Base-by-base conservation (phyloP, 2,113 vertebrate genomes). In the Diglossa brunneiventris region DNA sequence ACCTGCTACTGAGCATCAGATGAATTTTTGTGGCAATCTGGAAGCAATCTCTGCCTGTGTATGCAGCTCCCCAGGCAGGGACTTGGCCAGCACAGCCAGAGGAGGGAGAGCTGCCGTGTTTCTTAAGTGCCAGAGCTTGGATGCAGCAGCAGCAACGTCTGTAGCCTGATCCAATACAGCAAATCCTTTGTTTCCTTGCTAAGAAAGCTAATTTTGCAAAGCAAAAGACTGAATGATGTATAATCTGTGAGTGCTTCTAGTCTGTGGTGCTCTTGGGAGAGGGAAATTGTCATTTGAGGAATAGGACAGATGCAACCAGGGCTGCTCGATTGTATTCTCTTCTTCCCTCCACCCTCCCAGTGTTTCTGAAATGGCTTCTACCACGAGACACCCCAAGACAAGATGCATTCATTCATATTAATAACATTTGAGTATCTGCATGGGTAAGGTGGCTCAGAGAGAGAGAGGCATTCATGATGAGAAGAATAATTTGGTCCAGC, bases 331-430 rank as follows among this genome's bases (percentile, higher is more conserved):
- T 72, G 76, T 78, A 7, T 90, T 95, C 78, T n/a, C 76, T 93
- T 76, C 62, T 87, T 84, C 76, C 80, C 80, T 93, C 86, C 92
- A 74, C 95, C 94, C 94, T 94, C 83, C 52, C 73, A 35, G 83
- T 5, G 69, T 28, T 87, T 53, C 93, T 96, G 92, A 97, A 93
- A 96, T 82, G 90, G 89, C 94, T 94, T 73, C 85, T 96, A 33
- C 90, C 85, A 70, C 15, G 79, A 92, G 69, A 85, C 89, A 94
- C 77, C 83, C 74, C 6, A 80, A 95, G 90, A 96, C 87, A 90
- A 89, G 87, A 96, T 58, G 90, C 85, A 64, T 83, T 95, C 94
- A 91, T 95, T 96, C 95, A 96, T 96, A 94, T 95, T 97, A 93
- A 96, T 94, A 87, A 79, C 80, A n/a, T 72, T 81, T 41, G 91